Percentiles rank a stretch among this genome's conserved stretches.
Evolutionary conservation across 2,888 invertebrate genomes (phyloP).

Genomic region (Parnassius orleans): DNA sequence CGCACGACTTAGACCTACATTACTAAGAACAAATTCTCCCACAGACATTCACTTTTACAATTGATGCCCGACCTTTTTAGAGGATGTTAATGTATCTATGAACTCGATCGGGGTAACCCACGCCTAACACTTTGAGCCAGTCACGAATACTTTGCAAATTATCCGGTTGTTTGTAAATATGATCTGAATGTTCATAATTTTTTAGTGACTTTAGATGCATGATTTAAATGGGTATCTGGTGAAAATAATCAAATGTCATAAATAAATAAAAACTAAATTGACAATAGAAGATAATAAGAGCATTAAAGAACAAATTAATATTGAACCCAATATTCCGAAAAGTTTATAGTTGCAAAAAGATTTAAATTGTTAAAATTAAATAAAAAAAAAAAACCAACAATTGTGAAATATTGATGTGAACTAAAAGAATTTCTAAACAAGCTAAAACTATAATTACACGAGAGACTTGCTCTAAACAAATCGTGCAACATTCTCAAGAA

Average conservation of each 20-base stretch:
- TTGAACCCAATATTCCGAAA: not conserved
- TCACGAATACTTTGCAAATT: conserved; percentile 29
- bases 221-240: not conserved
- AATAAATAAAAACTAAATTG: not conserved
- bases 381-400: not conserved
- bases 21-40: conserved; percentile 28
- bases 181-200: not conserved
- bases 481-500: no score
- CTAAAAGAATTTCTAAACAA: no score
- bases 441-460: no score
- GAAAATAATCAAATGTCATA: not conserved
- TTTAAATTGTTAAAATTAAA: not conserved
- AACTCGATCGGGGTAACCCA: conserved; percentile 29
- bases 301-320: not conserved
- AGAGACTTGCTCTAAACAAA: no score
- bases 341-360: not conserved
- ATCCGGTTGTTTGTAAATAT: conserved; percentile 18
- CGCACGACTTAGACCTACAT: conserved; percentile 22
- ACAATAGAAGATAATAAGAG: not conserved
- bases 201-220: not conserved
- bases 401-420: not conserved
- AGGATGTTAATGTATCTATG: conserved; percentile 25
- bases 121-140: conserved; percentile 29
- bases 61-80: conserved; percentile 29
- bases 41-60: conserved; percentile 31